Conservation (phyloP, 2,797 vertebrate species). For the Valencia hispanica region DNA sequence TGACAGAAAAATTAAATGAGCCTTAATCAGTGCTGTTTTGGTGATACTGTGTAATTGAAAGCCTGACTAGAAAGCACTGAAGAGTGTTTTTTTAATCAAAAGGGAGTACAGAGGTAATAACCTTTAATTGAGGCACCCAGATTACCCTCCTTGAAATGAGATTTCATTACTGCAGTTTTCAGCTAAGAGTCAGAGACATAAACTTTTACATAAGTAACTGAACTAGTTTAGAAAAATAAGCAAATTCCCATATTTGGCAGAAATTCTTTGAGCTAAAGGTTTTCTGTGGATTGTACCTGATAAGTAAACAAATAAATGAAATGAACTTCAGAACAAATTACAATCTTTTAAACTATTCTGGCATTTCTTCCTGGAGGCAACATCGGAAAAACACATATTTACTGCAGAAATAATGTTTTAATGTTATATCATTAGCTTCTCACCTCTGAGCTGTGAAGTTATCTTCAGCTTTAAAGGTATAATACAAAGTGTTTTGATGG, state of each 20-base stretch:
- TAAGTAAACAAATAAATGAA: neutral
- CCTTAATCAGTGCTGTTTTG: neutral
- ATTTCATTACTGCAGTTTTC: neutral
- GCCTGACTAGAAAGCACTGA: neutral
- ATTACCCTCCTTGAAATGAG: neutral
- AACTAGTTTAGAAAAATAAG: neutral
- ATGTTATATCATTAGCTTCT: slow-evolving; percentile 11
- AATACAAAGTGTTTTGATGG: slow-evolving; percentile 96
- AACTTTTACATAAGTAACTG: neutral
- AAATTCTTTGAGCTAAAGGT: neutral
- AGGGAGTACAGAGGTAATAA: no score
- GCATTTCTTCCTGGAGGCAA: neutral
- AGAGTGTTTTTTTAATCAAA: neutral
- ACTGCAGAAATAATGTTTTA: neutral
- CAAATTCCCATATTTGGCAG: neutral
- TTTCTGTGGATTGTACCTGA: neutral
- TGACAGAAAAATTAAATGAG: neutral
- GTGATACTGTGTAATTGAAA: neutral
- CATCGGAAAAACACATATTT: neutral
- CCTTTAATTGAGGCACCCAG: neutral
- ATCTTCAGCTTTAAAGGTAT: slow-evolving; percentile 93
- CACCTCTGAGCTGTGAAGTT: slow-evolving; percentile 91
- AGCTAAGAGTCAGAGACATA: no score
- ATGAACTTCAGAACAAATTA: neutral
- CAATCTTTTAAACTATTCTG: neutral